Percentiles rank a stretch among this genome's conserved stretches.
These are phyloP conservation scores for Mercenaria mercenaria DNA, from an alignment of 1,140 invertebrate species.

Conservation along the genomic window DNA sequence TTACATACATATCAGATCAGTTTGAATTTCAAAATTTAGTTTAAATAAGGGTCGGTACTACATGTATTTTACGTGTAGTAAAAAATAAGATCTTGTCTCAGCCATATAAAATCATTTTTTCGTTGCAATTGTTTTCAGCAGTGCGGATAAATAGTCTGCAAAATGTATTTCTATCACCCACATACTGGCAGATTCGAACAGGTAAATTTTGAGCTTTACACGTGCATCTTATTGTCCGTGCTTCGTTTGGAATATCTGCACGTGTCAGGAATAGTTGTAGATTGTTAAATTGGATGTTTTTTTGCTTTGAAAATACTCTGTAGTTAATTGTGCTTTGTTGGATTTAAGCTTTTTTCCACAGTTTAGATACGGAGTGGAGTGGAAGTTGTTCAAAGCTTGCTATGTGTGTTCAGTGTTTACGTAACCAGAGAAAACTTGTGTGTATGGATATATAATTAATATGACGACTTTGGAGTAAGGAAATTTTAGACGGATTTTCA, in stretches of 20 bases:
- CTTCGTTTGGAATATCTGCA: neutral
- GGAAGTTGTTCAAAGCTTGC: neutral
- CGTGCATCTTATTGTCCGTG: neutral
- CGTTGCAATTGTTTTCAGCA: slow-evolving; percentile 34
- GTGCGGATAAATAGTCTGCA: slow-evolving; percentile 29
- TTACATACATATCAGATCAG: too few relatives aligned
- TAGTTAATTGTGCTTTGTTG: neutral
- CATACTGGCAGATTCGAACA: slow-evolving; percentile 63
- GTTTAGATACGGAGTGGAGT: neutral
- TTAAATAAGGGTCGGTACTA: too few relatives aligned
- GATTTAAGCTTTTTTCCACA: neutral
- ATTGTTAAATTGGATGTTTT: neutral
- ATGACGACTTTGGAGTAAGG: neutral
- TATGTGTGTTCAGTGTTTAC: neutral
- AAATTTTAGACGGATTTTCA: neutral
- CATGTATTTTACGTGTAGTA: too few relatives aligned
- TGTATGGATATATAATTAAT: neutral
- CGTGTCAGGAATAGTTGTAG: slow-evolving; percentile 3
- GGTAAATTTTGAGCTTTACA: slow-evolving; percentile 38
- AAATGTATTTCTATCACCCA: slow-evolving; percentile 57
- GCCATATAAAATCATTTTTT: too few relatives aligned
- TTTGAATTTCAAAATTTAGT: too few relatives aligned
- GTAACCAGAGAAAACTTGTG: neutral
- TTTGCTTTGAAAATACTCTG: neutral
- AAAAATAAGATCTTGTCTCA: too few relatives aligned